A percentile compares a stretch with the other conserved stretches of the same genome.
These are phyloP conservation scores for Acronicta psi DNA, from an alignment of 2,888 invertebrate species.

Conservation along the genomic window DNA sequence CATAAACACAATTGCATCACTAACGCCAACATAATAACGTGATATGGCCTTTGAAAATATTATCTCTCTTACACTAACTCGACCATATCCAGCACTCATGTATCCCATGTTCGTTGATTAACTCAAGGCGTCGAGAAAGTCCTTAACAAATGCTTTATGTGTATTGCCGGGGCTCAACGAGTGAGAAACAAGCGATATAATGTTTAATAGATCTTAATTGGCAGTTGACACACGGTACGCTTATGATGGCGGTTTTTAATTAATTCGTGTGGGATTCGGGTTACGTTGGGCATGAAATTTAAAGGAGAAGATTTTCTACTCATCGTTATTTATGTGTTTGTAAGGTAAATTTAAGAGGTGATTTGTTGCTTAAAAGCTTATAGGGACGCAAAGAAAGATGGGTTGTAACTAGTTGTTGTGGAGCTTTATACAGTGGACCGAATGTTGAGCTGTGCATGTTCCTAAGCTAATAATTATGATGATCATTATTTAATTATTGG, in stretches of 20 bases:
- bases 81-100: slow-evolving; percentile 19
- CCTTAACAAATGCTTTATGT: slow-evolving; percentile 77
- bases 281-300: slow-evolving; percentile 11
- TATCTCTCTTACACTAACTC: too few species aligned
- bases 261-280: slow-evolving; percentile 62
- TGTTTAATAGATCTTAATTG: slow-evolving; percentile 83
- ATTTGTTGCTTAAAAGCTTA: too few species aligned
- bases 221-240: slow-evolving; percentile 63
- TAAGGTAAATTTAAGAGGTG: not conserved
- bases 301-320: not conserved
- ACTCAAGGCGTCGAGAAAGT: slow-evolving; percentile 72
- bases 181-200: slow-evolving; percentile 72
- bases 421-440: too few species aligned
- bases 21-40: too few species aligned
- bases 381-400: too few species aligned
- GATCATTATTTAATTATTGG: too few species aligned
- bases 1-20: too few species aligned
- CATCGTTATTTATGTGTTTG: not conserved
- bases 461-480: too few species aligned
- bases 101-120: slow-evolving; percentile 58
- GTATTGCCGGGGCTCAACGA: slow-evolving; percentile 72
- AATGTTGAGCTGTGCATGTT: too few species aligned
- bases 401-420: too few species aligned
- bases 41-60: too few species aligned
- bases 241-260: slow-evolving; percentile 44